Evolutionary conservation across 2,113 vertebrate genomes (phyloP).

Genomic region (Myrmecophaga tridactyla): DNA sequence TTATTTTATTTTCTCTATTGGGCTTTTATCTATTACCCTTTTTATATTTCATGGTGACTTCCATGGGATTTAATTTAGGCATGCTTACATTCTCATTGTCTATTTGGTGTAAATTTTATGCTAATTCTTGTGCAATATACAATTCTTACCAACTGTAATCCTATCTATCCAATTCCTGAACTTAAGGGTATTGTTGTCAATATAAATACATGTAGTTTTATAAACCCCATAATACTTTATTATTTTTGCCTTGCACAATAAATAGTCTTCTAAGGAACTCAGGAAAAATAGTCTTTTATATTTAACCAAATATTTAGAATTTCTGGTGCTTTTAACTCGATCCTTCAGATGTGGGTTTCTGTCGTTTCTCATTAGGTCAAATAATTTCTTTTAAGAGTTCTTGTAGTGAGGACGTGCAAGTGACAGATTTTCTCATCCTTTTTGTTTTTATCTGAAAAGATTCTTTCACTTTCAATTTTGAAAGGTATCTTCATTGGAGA

Average conservation of each 20-base stretch:
- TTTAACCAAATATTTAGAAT: background rate
- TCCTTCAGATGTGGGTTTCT: background rate
- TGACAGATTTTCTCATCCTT: background rate
- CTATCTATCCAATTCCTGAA: background rate
- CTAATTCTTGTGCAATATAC: background rate
- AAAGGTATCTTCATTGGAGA: background rate
- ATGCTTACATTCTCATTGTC: background rate
- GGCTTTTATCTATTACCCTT: too few relatives aligned
- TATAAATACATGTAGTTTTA: background rate
- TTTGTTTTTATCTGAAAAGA: background rate
- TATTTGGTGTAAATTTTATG: background rate
- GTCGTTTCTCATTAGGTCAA: background rate
- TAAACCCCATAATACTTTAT: background rate
- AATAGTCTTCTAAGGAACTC: background rate
- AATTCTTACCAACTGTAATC: background rate
- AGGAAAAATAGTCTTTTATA: background rate
- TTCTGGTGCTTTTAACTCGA: background rate
- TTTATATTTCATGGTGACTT: too few relatives aligned
- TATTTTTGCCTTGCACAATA: background rate
- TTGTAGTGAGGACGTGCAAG: background rate
- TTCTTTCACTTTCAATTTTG: background rate
- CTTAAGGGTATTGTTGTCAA: background rate
- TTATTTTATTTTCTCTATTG: too few relatives aligned
- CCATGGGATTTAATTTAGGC: too few relatives aligned
- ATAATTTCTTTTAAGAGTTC: background rate